phyloP scores from a whole-genome alignment of 1,140 invertebrate genomes.

The Agrypnia vestita region DNA sequence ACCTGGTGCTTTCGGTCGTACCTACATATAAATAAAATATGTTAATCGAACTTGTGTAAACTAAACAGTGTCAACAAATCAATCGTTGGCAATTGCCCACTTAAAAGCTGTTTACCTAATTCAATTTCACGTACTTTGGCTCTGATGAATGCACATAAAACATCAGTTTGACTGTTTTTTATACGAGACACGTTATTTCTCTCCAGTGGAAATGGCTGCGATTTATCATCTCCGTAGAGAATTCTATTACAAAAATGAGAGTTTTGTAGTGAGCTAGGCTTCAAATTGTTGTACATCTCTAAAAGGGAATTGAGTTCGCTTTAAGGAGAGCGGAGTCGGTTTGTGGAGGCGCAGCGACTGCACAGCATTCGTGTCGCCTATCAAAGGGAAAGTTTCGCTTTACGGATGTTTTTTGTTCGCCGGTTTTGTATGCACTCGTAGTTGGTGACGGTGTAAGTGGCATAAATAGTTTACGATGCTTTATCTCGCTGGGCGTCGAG shows the following conservation, averaged over 20 bases:
- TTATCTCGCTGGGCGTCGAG: conserved; percentile 11
- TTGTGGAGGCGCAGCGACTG: neutral
- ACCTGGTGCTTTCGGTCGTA: too few relatives aligned
- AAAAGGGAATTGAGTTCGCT: neutral
- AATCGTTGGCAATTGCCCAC: too few relatives aligned
- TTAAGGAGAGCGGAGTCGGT: neutral
- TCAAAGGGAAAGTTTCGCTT: conserved; percentile 30
- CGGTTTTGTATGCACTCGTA: conserved; percentile 20
- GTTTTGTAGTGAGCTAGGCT: neutral
- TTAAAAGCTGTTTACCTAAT: too few relatives aligned
- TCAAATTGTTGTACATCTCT: neutral
- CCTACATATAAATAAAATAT: too few relatives aligned
- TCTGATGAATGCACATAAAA: too few relatives aligned
- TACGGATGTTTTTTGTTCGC: conserved; percentile 26
- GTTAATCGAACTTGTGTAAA: too few relatives aligned
- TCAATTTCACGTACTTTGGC: too few relatives aligned
- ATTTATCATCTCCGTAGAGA: neutral
- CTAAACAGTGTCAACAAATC: too few relatives aligned
- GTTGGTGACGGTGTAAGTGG: conserved; percentile 27
- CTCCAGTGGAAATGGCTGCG: too few relatives aligned
- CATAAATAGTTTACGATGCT: conserved; percentile 32
- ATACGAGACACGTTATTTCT: too few relatives aligned
- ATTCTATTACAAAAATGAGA: neutral
- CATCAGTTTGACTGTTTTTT: too few relatives aligned
- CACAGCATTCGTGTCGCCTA: conserved; percentile 28